These are phyloP conservation scores for Gerris lacustris DNA, from an alignment of 2,888 invertebrate species.

Conservation along the genomic window DNA sequence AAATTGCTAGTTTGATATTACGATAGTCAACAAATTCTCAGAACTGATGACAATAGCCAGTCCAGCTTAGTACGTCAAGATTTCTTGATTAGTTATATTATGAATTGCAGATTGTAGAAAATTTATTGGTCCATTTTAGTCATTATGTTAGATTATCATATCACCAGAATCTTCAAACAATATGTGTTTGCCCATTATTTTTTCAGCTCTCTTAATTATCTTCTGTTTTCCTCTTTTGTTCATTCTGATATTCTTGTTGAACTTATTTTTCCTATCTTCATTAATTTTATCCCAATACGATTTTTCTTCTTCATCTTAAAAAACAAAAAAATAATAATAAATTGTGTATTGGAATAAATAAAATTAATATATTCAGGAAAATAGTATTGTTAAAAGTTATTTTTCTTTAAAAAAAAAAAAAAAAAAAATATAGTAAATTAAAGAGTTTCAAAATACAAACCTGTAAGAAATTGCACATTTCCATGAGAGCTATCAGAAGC, in stretches of 20 bases:
- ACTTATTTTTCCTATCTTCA: slow-evolving; percentile 46
- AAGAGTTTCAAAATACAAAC: slow-evolving; percentile 25
- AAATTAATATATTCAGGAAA: slow-evolving; percentile 35
- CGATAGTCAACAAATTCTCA: too few species aligned
- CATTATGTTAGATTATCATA: too few species aligned
- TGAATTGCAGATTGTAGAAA: too few species aligned
- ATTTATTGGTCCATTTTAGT: too few species aligned
- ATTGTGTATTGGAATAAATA: slow-evolving; percentile 28
- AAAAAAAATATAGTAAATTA: neutral
- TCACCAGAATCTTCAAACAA: slow-evolving; percentile 44
- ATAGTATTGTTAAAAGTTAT: too few species aligned
- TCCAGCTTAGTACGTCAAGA: too few species aligned
- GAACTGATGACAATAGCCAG: too few species aligned
- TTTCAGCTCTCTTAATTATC: slow-evolving; percentile 49
- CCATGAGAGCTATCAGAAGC: slow-evolving; percentile 34
- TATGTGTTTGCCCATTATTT: slow-evolving; percentile 56
- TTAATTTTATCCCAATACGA: slow-evolving; percentile 70
- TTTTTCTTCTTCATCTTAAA: slow-evolving; percentile 48
- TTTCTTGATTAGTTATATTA: too few species aligned
- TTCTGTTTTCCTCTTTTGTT: slow-evolving; percentile 50
- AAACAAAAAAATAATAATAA: slow-evolving; percentile 7
- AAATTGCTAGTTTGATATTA: too few species aligned
- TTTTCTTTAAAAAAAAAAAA: too few species aligned
- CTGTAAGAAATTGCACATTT: slow-evolving; percentile 37
- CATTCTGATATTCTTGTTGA: slow-evolving; percentile 38